Conservation (phyloP, 2,797 vertebrate genomes). For the Pogonophryne albipinna region DNA sequence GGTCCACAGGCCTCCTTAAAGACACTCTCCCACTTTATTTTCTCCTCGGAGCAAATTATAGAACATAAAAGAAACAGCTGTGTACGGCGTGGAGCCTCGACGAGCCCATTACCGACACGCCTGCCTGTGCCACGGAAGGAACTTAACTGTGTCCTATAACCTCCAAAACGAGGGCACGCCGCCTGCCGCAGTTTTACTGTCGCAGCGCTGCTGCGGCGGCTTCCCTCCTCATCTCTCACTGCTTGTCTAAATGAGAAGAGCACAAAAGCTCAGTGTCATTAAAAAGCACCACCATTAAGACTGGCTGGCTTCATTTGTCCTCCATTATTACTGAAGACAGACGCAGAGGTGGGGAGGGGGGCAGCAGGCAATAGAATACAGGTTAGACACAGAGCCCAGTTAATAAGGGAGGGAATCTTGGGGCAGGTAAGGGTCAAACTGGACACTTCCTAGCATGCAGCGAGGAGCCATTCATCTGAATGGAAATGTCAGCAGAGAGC, state of each 20-base stretch:
- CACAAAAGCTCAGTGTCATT: constrained; percentile 72
- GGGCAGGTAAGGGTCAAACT: constrained; percentile 86
- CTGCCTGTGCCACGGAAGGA: constrained; percentile 65
- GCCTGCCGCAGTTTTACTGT: constrained; percentile 60
- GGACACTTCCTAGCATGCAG: constrained; percentile 86
- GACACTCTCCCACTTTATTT: constrained; percentile 75
- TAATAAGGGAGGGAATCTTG: constrained; percentile 76
- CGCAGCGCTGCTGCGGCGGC: constrained; percentile 43
- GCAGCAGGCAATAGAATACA: constrained; percentile 65
- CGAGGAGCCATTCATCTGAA: constrained; percentile 85
- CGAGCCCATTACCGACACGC: constrained; percentile 71
- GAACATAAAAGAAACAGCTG: constrained; percentile 85
- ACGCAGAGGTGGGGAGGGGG: constrained; percentile 43
- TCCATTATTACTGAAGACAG: constrained; percentile 75
- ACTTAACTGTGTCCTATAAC: constrained; percentile 79
- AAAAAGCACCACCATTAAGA: constrained; percentile 75
- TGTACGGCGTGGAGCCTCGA: constrained; percentile 65
- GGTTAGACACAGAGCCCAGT: constrained; percentile 74
- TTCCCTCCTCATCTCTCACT: constrained; percentile 53
- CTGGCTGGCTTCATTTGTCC: constrained; percentile 75
- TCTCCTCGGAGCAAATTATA: constrained; percentile 84
- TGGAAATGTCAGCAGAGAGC: constrained; percentile 82
- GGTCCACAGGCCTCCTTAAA: constrained; percentile 76
- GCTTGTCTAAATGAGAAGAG: constrained; percentile 67
- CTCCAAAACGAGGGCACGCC: constrained; percentile 68